Base-by-base conservation (phyloP, 2,797 vertebrate genomes). In the Acanthis flammea region DNA sequence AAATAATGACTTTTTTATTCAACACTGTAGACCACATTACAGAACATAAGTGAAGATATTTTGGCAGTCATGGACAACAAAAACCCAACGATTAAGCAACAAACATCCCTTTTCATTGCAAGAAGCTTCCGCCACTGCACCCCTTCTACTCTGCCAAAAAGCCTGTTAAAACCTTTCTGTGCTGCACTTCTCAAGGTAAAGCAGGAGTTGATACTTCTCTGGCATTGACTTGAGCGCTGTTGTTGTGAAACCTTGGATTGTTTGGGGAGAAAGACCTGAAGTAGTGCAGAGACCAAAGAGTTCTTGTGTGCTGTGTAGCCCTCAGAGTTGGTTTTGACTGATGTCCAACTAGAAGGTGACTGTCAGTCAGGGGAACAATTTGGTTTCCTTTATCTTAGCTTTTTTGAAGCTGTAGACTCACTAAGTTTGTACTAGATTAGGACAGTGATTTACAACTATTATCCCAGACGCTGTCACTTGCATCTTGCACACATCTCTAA, bases 1-100 rank as follows among this genome's bases (percentile, higher is more conserved):
- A 88, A 88, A 63, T 68, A 86, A 84, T 44, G 6, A 31, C 15
- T 81, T 37, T 21, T 22, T 63, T 79, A 58, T 92, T 48, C 55
- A 68, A 92, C 28, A 33, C 78, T 94, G 90, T 82, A 99, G 99
- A 99, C 99, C 31, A 99, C 98, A 12, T 95, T 99, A 31, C 99
- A 99, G 97, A 99, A 98, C 91, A 97, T 99, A 89, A 99, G 98
- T 30, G 99, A 99, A 94, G 99, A 99, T 96, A 92, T 99, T 72
- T 97, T 99, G 96, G 98, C 96, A 53, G 99, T 99, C 90, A 99
- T 99, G 99, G 99, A 99, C 97, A 99, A 99, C 96, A 99, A 99
- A 98, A 99, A 99, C 86, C 99, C 99, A 12, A 99, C 99, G 42
- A 99, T 99, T 80, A 99, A 99, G 96, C 99, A 99, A 63, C 99